Percentiles rank a stretch among this genome's conserved stretches.
phyloP scores from a whole-genome alignment of 2,113 vertebrate genomes.

The Salvator merianae region DNA sequence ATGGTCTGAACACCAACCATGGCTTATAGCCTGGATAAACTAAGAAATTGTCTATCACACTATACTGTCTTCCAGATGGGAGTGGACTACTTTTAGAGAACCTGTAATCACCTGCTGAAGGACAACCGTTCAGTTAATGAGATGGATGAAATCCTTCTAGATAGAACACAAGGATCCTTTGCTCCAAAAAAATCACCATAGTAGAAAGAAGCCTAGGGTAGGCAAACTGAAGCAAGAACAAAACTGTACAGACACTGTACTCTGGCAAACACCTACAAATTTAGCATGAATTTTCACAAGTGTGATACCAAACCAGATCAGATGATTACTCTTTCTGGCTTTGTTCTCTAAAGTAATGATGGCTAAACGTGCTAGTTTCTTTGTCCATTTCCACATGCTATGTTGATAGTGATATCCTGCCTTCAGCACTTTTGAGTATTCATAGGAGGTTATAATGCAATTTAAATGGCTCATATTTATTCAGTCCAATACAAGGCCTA shows the following conservation, averaged over 20 bases:
- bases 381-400: too few species aligned
- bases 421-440: not conserved
- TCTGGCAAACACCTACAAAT: not conserved
- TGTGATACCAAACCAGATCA: not conserved
- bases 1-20: conserved; percentile 16
- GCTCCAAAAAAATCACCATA: not conserved
- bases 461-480: not conserved
- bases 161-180: not conserved
- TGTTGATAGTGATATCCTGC: too few species aligned
- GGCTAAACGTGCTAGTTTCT: not conserved
- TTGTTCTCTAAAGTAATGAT: not conserved
- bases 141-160: not conserved
- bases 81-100: not conserved
- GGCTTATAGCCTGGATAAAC: not conserved
- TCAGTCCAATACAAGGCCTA: not conserved
- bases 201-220: not conserved
- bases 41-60: not conserved
- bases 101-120: not conserved
- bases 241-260: not conserved
- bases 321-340: not conserved
- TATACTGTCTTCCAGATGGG: not conserved
- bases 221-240: not conserved
- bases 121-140: not conserved
- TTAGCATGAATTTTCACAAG: not conserved
- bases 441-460: not conserved